Conservation (phyloP, 2,888 invertebrate genomes). For the Ametastegia equiseti region DNA sequence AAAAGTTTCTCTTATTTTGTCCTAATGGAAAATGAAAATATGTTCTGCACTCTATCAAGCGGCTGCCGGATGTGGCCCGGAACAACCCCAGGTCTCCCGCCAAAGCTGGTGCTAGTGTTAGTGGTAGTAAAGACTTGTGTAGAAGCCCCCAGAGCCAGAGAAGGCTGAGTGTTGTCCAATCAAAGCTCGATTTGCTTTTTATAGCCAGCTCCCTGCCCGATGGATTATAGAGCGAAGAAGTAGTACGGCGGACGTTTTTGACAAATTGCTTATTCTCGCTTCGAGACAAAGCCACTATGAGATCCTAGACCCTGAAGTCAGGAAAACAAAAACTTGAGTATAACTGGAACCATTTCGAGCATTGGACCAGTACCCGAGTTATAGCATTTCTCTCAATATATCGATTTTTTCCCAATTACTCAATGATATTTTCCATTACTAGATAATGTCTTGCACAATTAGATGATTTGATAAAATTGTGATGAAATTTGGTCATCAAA, state of each 20-base stretch:
- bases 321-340: background rate
- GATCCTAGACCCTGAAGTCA: background rate
- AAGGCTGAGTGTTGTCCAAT: slow-evolving; percentile 22
- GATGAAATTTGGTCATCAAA: no score
- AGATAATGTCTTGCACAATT: no score
- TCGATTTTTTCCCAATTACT: no score
- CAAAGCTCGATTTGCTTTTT: slow-evolving; percentile 29
- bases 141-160: background rate
- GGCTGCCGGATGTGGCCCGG: slow-evolving; percentile 56
- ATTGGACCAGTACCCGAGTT: no score
- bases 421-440: no score
- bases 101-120: background rate
- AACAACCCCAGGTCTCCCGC: background rate
- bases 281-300: background rate
- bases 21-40: slow-evolving; percentile 62
- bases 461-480: no score
- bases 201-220: background rate
- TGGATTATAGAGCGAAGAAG: background rate
- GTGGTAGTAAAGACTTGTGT: background rate
- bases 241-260: background rate
- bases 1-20: slow-evolving; percentile 60
- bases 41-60: slow-evolving; percentile 50
- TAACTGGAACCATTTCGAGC: background rate
- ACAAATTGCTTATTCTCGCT: background rate
- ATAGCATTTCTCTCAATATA: no score